Percentiles rank a stretch among this genome's conserved stretches.
Conservation (phyloP, 2,888 invertebrate genomes). For the Cosmia trapezina region DNA sequence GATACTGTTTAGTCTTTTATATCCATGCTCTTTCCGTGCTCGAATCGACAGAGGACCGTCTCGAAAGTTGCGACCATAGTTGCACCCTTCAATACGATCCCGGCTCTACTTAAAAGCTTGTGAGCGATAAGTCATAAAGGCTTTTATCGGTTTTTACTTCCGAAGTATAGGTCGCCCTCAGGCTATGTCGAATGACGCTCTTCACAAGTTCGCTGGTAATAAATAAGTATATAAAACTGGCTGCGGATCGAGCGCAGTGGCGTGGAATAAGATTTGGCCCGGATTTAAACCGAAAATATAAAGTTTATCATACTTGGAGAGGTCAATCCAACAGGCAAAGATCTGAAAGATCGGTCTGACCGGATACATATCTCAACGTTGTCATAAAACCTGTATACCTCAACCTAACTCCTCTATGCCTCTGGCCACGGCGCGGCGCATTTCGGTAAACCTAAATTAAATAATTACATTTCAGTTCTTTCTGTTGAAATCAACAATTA, state of each 20-base stretch:
- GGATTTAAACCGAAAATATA: too few relatives aligned
- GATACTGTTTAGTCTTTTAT: background rate
- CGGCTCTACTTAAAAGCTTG: conserved; percentile 44
- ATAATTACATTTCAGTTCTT: conserved; percentile 4
- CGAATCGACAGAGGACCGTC: too few relatives aligned
- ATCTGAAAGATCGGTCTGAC: too few relatives aligned
- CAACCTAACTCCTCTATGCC: background rate
- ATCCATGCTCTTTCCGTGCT: background rate
- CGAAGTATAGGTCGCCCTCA: conserved; percentile 1
- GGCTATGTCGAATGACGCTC: conserved; percentile 2
- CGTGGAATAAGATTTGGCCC: too few relatives aligned
- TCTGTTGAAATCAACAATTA: background rate
- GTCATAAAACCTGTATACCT: background rate
- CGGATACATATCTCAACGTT: background rate
- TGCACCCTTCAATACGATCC: conserved; percentile 33
- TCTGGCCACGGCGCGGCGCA: background rate
- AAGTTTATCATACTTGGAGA: background rate
- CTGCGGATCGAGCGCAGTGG: background rate
- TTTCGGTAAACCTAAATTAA: background rate
- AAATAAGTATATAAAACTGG: background rate
- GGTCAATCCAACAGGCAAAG: background rate
- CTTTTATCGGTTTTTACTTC: conserved; percentile 47
- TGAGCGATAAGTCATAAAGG: conserved; percentile 47
- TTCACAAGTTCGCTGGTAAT: background rate
- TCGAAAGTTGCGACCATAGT: conserved; percentile 20